Evolutionary conservation across 2,113 vertebrate species (phyloP).

Genomic region (Dipodomys stephensi): DNA sequence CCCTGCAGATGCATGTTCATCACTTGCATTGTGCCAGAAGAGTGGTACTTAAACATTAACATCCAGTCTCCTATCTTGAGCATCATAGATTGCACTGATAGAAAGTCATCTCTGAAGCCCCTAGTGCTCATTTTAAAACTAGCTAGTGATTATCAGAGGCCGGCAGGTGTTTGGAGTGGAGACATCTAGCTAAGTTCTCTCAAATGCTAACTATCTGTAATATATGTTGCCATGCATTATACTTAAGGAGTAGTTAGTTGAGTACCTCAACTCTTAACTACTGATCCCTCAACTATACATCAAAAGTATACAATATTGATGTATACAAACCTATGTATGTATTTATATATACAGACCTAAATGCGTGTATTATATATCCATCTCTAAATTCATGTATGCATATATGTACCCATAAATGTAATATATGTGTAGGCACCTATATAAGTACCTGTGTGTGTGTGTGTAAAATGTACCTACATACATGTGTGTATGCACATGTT

Average conservation of each 20-base stretch:
- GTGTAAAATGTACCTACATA: neutral
- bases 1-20: neutral
- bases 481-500: neutral
- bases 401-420: neutral
- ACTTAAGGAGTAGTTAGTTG: neutral
- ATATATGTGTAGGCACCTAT: neutral
- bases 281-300: neutral
- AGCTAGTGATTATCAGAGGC: neutral
- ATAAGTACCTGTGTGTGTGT: too few species aligned
- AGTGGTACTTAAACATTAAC: neutral
- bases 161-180: neutral
- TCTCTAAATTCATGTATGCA: too few species aligned
- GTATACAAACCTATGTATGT: neutral
- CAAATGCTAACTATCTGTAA: neutral
- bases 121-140: neutral
- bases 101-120: neutral
- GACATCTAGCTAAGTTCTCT: conserved; percentile 41
- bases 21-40: neutral
- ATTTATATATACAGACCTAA: neutral
- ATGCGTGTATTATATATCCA: neutral
- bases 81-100: neutral
- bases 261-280: conserved; percentile 12
- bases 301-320: neutral
- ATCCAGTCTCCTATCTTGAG: neutral
- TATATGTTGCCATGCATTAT: neutral